A percentile compares a stretch with the other conserved stretches of the same genome.
Evolutionary conservation across 2,888 invertebrate genomes (phyloP).

Genomic region (Caenorhabditis angaria): DNA sequence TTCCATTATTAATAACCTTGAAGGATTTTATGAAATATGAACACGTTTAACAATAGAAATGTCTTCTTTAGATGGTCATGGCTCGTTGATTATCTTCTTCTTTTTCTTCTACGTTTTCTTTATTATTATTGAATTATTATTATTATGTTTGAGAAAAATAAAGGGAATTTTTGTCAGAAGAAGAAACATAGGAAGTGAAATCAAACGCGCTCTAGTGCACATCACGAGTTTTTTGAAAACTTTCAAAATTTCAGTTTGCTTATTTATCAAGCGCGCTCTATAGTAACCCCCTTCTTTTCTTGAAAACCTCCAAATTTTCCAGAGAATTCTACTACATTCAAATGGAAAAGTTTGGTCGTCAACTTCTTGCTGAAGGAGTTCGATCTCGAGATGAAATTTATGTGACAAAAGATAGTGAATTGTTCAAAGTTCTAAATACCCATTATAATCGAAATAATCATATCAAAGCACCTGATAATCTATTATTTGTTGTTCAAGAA

Average conservation of each 20-base stretch:
- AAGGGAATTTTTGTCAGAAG: background rate
- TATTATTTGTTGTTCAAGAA: conserved; percentile 95
- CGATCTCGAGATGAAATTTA: conserved; percentile 85
- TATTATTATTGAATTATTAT: background rate
- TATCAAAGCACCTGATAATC: conserved; percentile 96
- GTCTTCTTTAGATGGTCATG: conserved; percentile 1
- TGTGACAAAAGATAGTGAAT: conserved; percentile 93
- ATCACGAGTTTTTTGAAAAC: no score
- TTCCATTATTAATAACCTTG: background rate
- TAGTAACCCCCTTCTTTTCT: background rate
- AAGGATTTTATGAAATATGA: conserved; percentile 4
- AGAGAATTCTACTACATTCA: conserved; percentile 99
- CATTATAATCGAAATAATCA: conserved; percentile 98
- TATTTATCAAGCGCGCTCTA: background rate
- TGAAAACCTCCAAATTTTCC: conserved; percentile 53
- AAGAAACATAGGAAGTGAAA: background rate
- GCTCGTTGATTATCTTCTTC: conserved; percentile 2
- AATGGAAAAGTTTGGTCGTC: conserved; percentile 99
- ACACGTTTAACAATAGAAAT: conserved; percentile 3
- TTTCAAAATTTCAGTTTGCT: no score
- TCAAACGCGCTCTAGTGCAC: no score
- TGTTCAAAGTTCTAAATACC: conserved; percentile 95
- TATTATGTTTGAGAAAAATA: background rate
- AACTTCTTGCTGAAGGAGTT: conserved; percentile 94
- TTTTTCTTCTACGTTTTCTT: background rate